Evolutionary conservation across 1,140 invertebrate genomes (phyloP).

Genomic region (Aphelinus certus): DNA sequence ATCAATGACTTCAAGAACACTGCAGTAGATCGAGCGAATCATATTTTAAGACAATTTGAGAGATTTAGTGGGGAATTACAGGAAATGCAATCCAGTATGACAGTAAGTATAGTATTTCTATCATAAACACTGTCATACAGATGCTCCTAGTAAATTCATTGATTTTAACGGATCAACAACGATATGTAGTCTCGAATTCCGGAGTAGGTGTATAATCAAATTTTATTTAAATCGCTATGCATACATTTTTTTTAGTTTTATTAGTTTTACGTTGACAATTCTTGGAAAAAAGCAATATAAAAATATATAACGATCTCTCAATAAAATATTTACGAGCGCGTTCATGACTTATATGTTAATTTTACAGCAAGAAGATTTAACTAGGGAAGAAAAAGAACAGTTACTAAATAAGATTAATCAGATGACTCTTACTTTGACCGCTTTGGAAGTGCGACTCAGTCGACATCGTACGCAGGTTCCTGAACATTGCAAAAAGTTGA

Average conservation of each 20-base stretch:
- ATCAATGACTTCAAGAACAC: constrained; percentile 68
- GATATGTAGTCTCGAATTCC: too few species aligned
- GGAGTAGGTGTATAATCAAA: too few species aligned
- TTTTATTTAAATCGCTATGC: too few species aligned
- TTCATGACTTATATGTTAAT: background rate
- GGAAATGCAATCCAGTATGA: constrained; percentile 46
- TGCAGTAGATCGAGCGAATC: constrained; percentile 65
- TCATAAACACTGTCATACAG: too few species aligned
- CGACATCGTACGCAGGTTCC: constrained; percentile 58
- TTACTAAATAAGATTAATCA: constrained; percentile 59
- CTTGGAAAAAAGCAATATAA: background rate
- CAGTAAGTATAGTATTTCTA: background rate
- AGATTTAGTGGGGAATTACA: constrained; percentile 45
- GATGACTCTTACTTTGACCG: constrained; percentile 57
- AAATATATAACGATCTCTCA: background rate
- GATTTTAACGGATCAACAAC: too few species aligned
- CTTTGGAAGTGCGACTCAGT: constrained; percentile 61
- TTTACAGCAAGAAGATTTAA: constrained; percentile 54
- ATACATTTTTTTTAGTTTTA: constrained; percentile 8
- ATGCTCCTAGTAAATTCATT: too few species aligned
- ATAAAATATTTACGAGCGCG: too few species aligned
- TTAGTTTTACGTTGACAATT: background rate
- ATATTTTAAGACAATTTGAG: constrained; percentile 67
- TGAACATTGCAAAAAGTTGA: constrained; percentile 50
- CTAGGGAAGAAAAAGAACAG: constrained; percentile 59